Percentiles rank a stretch among this genome's conserved stretches.
Evolutionary conservation across 2,113 vertebrate genomes (phyloP).

Genomic region (Perca schrenkii): DNA sequence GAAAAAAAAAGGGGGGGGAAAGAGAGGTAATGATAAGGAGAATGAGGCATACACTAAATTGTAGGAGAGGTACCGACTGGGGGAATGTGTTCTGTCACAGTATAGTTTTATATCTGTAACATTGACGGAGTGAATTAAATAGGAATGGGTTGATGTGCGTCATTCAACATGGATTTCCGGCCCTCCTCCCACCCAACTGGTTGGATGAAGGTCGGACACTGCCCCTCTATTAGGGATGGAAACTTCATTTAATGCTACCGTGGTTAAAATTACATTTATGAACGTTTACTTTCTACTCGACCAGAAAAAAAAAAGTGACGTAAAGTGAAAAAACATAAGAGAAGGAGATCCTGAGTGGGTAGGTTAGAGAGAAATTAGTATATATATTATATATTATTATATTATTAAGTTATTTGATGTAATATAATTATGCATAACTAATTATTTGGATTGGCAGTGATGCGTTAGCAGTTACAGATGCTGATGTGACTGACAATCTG

Average conservation of each 20-base stretch:
- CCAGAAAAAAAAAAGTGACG: background rate
- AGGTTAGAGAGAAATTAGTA: background rate
- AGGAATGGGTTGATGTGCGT: conserved; percentile 13
- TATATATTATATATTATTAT: no score
- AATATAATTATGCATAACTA: background rate
- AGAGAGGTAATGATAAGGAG: conserved; percentile 53
- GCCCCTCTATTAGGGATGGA: background rate
- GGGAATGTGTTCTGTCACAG: conserved; percentile 41
- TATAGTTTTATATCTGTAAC: conserved; percentile 43
- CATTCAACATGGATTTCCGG: conserved; percentile 20
- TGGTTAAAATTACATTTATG: background rate
- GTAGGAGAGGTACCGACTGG: conserved; percentile 26
- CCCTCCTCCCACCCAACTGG: conserved; percentile 4
- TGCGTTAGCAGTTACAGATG: background rate
- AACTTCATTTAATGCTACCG: background rate
- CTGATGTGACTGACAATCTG: background rate
- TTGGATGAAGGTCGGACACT: conserved; percentile 25
- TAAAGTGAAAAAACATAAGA: background rate
- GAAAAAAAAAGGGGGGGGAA: background rate
- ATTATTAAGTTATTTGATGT: background rate
- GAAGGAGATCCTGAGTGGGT: background rate
- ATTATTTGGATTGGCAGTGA: background rate
- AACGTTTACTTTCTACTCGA: conserved; percentile 21
- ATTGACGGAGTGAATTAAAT: conserved; percentile 31
- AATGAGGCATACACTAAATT: conserved; percentile 47